Evolutionary conservation across 2,113 vertebrate species (phyloP).

Genomic region (Opisthocomus hoazin): DNA sequence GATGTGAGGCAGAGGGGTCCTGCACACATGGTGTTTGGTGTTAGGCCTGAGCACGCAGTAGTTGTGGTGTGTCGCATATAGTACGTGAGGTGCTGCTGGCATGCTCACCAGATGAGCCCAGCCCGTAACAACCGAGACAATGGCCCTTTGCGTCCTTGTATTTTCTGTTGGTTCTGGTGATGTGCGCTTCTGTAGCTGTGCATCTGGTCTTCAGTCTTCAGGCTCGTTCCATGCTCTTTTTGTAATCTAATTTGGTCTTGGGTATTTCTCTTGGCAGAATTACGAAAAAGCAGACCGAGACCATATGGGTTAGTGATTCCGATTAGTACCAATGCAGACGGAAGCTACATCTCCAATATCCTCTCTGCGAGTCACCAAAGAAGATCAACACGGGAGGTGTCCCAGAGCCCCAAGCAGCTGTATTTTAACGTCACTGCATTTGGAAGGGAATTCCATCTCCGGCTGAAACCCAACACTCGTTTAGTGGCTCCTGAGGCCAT

Average conservation of each 20-base stretch:
- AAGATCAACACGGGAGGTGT: constrained; percentile 76
- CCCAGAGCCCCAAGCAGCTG: constrained; percentile 57
- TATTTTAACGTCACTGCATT: constrained; percentile 94
- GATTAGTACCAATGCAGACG: constrained; percentile 84
- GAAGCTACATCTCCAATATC: constrained; percentile 85
- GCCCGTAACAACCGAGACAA: too few species aligned
- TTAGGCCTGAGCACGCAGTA: background rate
- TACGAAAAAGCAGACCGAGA: constrained; percentile 65
- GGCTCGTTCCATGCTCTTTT: rapidly evolving
- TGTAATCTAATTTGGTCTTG: background rate
- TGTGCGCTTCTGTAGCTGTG: too few species aligned
- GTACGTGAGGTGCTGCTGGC: too few species aligned
- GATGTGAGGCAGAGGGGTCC: background rate
- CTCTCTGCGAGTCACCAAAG: constrained; percentile 85
- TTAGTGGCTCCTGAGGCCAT: constrained; percentile 86
- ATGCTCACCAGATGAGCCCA: too few species aligned
- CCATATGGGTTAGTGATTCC: constrained; percentile 89
- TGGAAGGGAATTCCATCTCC: constrained; percentile 90
- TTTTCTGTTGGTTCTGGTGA: background rate
- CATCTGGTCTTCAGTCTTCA: background rate
- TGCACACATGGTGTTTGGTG: rapidly evolving
- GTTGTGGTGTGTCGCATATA: too few species aligned
- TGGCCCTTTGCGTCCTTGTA: too few species aligned
- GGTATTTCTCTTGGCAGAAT: constrained; percentile 65
- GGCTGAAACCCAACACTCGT: constrained; percentile 80